A percentile compares a stretch with the other conserved stretches of the same genome.
Conservation (phyloP, 2,797 vertebrate species). For the Helicolenus hilgendorfi region DNA sequence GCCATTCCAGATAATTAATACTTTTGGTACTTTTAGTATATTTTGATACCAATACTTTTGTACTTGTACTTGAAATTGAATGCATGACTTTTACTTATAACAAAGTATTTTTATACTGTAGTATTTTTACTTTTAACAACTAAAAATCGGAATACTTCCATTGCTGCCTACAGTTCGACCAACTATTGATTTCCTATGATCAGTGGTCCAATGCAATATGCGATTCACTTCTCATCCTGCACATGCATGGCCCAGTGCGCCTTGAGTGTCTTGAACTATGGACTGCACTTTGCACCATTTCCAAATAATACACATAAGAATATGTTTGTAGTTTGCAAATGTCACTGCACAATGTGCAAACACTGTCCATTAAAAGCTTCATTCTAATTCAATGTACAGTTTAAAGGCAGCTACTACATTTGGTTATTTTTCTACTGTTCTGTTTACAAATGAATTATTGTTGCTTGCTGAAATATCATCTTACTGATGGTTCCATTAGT, state of each 20-base stretch:
- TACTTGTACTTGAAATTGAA: no score
- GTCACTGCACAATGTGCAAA: constrained; percentile 26
- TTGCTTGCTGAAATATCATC: constrained; percentile 12
- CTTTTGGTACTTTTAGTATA: no score
- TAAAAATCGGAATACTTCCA: no score
- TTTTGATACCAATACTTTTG: no score
- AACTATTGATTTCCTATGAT: background rate
- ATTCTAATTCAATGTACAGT: background rate
- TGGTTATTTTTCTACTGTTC: background rate
- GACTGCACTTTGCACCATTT: background rate
- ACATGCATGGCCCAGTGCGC: background rate
- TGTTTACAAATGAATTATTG: background rate
- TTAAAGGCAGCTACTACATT: background rate
- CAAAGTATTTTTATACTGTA: no score
- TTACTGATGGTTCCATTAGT: background rate
- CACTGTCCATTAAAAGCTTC: background rate
- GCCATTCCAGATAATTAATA: no score
- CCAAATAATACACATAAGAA: background rate
- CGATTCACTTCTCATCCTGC: background rate
- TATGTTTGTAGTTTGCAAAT: constrained; percentile 4
- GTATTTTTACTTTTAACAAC: no score
- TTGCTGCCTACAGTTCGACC: background rate
- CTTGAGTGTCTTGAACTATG: background rate
- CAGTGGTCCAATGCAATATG: background rate
- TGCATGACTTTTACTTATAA: no score